Evolutionary conservation across 2,888 invertebrate genomes (phyloP).

Genomic region (Disparrhopalites patrizii): DNA sequence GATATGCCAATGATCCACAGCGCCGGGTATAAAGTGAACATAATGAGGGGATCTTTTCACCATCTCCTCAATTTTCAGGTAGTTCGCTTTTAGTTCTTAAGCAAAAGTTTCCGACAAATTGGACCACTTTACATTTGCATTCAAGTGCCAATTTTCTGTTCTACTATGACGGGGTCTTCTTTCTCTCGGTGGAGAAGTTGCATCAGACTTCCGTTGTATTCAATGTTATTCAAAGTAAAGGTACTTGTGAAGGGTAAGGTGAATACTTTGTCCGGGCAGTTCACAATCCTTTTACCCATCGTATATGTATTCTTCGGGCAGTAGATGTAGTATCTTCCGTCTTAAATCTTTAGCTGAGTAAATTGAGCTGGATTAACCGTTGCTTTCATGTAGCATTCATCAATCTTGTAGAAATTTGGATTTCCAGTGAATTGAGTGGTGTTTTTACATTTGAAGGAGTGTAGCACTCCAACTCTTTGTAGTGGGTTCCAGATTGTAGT

Average conservation of each 20-base stretch:
- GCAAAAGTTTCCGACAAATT: too few relatives aligned
- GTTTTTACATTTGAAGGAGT: too few relatives aligned
- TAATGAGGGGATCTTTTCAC: too few relatives aligned
- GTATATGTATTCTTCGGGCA: conserved; percentile 23
- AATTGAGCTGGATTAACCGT: conserved; percentile 9
- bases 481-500: too few relatives aligned
- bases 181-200: conserved; percentile 7
- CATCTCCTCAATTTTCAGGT: too few relatives aligned
- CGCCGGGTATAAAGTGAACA: too few relatives aligned
- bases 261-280: conserved; percentile 25
- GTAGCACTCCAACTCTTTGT: too few relatives aligned
- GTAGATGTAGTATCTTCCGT: conserved; percentile 31
- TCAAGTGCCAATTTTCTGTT: conserved; percentile 16
- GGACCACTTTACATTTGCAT: too few relatives aligned
- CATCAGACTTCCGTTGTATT: conserved; percentile 17
- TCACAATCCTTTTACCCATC: conserved; percentile 11
- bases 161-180: background rate
- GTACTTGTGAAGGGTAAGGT: conserved; percentile 22
- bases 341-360: conserved; percentile 27
- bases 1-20: too few relatives aligned
- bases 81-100: too few relatives aligned
- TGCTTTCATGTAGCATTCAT: background rate
- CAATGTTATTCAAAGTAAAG: conserved; percentile 27
- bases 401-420: background rate
- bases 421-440: background rate